Conservation (phyloP, 1,140 invertebrate genomes). For the Copidosoma floridanum region DNA sequence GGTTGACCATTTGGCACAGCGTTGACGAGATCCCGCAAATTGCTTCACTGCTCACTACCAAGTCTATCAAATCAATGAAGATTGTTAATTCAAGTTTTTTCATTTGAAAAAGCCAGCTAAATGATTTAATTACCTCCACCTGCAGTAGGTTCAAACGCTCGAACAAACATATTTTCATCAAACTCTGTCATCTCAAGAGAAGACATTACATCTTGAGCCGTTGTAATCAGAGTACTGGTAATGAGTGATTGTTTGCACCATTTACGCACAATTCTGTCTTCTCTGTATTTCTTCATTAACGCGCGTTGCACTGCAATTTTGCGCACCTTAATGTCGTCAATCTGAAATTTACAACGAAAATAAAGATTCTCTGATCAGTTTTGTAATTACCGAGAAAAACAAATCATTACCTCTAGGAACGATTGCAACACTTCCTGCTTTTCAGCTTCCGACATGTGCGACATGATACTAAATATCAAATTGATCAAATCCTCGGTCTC, state of each 20-base stretch:
- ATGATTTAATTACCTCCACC: slow-evolving; percentile 34
- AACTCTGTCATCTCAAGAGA: slow-evolving; percentile 17
- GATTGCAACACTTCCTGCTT: slow-evolving; percentile 57
- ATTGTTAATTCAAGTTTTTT: not conserved
- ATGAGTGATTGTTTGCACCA: slow-evolving; percentile 47
- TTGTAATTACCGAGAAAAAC: not conserved
- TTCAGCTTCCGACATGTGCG: slow-evolving; percentile 51
- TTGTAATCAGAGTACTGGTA: slow-evolving; percentile 30
- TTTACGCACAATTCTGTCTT: slow-evolving; percentile 52
- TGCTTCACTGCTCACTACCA: slow-evolving; percentile 56
- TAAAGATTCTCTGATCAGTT: not conserved
- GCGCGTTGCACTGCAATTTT: slow-evolving; percentile 39
- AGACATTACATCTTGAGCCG: slow-evolving; percentile 26
- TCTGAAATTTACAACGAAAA: slow-evolving; percentile 22
- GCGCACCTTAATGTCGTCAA: slow-evolving; percentile 34
- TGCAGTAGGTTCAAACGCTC: slow-evolving; percentile 36
- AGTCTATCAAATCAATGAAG: slow-evolving; percentile 37
- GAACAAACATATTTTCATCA: slow-evolving; percentile 36
- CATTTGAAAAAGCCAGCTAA: not conserved
- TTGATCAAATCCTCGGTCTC: slow-evolving; percentile 56
- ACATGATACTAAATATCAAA: slow-evolving; percentile 62
- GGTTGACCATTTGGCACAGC: slow-evolving; percentile 26
- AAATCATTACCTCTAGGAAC: slow-evolving; percentile 51
- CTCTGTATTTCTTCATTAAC: slow-evolving; percentile 49
- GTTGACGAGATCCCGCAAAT: slow-evolving; percentile 55